Base-by-base conservation (phyloP, 2,888 invertebrate genomes). In the Acleris laterana region DNA sequence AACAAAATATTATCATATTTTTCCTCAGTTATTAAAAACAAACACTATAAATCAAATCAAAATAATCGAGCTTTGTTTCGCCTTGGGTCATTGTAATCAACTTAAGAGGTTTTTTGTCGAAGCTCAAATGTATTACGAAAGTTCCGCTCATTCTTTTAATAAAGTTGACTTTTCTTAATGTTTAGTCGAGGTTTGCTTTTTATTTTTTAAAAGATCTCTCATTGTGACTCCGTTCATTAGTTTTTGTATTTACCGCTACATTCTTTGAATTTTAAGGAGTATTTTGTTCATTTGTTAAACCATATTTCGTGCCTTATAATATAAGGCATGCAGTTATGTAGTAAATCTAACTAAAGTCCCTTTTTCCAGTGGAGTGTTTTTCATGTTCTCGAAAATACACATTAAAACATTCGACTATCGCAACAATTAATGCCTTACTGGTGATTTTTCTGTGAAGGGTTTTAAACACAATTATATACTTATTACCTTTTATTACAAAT, bases 11-110 rank as follows among this genome's bases (percentile, higher is more conserved):
- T 66, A 60, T 61, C 55, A 60, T 83, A 85, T 76, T 77, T 78
- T 82, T 78, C 32, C 77, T 75, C 77, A 77, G 82, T 81, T 85
- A 85, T 85, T 85, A 85, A 84, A 82, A 84, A 81, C 84, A 86
- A 87, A 87, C 85, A 85, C 83, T 85, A 87, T 87, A 87, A 87
- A 87, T 87, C 87, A 87, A 80, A 84, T 76, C 73, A 82, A 84
- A 88, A 89, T 87, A 87, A 88, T 87, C 84, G 82, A 82, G 87
- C 84, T 88, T 87, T 89, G 88, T 89, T 88, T 87, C 79, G 90
- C 90, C 89, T 70, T 82, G 75, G 89, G 89, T 87, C 85, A 87
- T 83, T 85, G 84, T 89, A 89, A 90, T 90, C 89, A 88, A 81
- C 76, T 80, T 70, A 72, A 70, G 79, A 77, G 75, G 72, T 78